Percentiles rank a stretch among this genome's conserved stretches.
phyloP scores from a whole-genome alignment of 1,140 invertebrate genomes.

The Drosophila pseudoananassae region DNA sequence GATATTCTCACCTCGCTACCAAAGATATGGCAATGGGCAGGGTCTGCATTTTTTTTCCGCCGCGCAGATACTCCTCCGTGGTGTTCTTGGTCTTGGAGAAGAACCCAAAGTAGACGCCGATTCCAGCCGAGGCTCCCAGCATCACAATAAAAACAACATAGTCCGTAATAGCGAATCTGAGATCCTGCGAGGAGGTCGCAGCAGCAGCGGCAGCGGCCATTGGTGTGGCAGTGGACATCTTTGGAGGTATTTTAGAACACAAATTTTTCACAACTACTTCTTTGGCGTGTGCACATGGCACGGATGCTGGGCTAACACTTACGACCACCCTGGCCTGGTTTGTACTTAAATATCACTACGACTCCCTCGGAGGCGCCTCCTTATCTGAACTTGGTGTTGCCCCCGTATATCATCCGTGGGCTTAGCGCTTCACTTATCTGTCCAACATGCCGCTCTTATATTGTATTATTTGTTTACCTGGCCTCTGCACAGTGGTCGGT shows the following conservation, averaged over 20 bases:
- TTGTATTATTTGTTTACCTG: constrained; percentile 20
- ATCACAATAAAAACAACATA: constrained; percentile 87
- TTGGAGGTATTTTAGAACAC: background rate
- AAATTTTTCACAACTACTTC: background rate
- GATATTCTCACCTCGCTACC: constrained; percentile 85
- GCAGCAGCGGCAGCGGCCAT: constrained; percentile 4
- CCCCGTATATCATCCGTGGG: constrained; percentile 33
- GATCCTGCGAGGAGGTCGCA: constrained; percentile 7
- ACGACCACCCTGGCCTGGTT: constrained; percentile 7
- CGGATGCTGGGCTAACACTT: constrained; percentile 41
- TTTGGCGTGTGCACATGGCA: constrained; percentile 10
- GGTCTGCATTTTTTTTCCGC: constrained; percentile 87
- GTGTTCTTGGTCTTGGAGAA: constrained; percentile 75
- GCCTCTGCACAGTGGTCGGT: background rate
- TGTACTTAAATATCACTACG: constrained; percentile 48
- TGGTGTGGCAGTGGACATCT: constrained; percentile 37
- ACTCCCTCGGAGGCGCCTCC: constrained; percentile 10
- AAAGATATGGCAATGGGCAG: constrained; percentile 88
- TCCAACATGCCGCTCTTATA: constrained; percentile 17
- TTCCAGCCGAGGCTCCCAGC: constrained; percentile 86
- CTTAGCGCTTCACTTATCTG: constrained; percentile 36
- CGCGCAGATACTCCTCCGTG: constrained; percentile 86
- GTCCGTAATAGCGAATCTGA: constrained; percentile 85
- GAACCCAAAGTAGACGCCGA: constrained; percentile 89
- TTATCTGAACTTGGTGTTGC: constrained; percentile 37